Evolutionary conservation across 2,113 vertebrate species (phyloP).

Genomic region (Panurus biarmicus): DNA sequence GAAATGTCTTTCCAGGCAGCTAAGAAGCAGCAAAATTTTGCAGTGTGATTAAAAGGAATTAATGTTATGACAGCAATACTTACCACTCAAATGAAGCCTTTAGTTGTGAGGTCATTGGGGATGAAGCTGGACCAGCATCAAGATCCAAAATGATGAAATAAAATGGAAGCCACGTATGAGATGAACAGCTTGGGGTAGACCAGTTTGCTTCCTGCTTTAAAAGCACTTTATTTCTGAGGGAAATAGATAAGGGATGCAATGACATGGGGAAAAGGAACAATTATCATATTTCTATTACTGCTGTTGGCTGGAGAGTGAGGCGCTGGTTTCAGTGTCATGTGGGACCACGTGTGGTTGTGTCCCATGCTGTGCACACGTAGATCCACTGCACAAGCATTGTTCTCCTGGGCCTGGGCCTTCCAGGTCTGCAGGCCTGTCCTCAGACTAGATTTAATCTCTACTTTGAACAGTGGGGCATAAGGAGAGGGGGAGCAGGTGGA

Average conservation of each 20-base stretch:
- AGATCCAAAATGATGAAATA: not conserved
- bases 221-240: not conserved
- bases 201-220: not conserved
- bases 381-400: not conserved
- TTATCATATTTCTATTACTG: not conserved
- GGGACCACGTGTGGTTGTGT: accelerated
- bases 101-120: not conserved
- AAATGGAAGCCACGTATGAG: not conserved
- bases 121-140: not conserved
- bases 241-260: not conserved
- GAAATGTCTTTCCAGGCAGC: not conserved
- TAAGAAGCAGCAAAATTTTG: not conserved
- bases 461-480: not conserved
- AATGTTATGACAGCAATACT: not conserved
- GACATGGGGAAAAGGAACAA: not conserved
- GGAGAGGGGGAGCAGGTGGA: not conserved
- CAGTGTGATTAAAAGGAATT: not conserved
- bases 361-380: accelerated
- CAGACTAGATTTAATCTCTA: not conserved
- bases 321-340: not conserved
- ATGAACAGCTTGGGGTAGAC: not conserved
- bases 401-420: not conserved
- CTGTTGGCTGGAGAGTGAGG: not conserved
- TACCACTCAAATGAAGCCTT: not conserved
- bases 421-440: not conserved